Conservation (phyloP, 2,888 invertebrate genomes). For the Stratiomys singularior region DNA sequence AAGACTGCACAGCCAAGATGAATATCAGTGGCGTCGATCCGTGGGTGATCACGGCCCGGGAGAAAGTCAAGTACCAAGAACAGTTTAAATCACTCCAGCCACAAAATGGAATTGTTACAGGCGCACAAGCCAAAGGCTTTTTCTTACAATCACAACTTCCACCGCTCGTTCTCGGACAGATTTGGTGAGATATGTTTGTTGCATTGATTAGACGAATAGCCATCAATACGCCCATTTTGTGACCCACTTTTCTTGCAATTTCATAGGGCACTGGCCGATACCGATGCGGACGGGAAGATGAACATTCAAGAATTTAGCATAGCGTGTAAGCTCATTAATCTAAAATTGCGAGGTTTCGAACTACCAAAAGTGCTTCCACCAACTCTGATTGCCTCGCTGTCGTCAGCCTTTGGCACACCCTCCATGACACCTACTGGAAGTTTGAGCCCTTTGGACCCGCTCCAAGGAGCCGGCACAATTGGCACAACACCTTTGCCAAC, state of each 20-base stretch:
- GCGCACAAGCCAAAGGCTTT: slow-evolving; percentile 93
- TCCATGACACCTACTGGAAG: slow-evolving; percentile 62
- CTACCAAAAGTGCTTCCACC: slow-evolving; percentile 89
- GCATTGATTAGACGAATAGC: not conserved
- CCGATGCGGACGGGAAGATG: slow-evolving; percentile 96
- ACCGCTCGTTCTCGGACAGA: slow-evolving; percentile 88
- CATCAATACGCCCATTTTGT: slow-evolving; percentile 6
- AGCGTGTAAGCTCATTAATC: slow-evolving; percentile 95
- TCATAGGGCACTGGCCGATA: slow-evolving; percentile 86
- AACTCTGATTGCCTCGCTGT: slow-evolving; percentile 75
- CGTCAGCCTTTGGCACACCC: slow-evolving; percentile 67
- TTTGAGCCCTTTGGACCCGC: slow-evolving; percentile 61
- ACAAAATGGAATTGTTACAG: slow-evolving; percentile 86
- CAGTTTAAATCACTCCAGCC: slow-evolving; percentile 92
- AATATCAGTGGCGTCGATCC: slow-evolving; percentile 73
- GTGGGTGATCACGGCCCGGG: slow-evolving; percentile 88
- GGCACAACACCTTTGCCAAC: slow-evolving; percentile 42
- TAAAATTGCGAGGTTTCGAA: slow-evolving; percentile 91
- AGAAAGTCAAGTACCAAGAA: slow-evolving; percentile 87
- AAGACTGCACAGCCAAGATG: slow-evolving; percentile 55
- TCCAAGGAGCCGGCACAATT: slow-evolving; percentile 55
- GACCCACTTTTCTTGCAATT: not conserved
- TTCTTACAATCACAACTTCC: slow-evolving; percentile 92
- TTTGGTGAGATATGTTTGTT: slow-evolving; percentile 76
- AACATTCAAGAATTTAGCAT: slow-evolving; percentile 97